Percentiles rank a stretch among this genome's conserved stretches.
Conservation (phyloP, 2,113 vertebrate species). For the Uropsilus gracilis region DNA sequence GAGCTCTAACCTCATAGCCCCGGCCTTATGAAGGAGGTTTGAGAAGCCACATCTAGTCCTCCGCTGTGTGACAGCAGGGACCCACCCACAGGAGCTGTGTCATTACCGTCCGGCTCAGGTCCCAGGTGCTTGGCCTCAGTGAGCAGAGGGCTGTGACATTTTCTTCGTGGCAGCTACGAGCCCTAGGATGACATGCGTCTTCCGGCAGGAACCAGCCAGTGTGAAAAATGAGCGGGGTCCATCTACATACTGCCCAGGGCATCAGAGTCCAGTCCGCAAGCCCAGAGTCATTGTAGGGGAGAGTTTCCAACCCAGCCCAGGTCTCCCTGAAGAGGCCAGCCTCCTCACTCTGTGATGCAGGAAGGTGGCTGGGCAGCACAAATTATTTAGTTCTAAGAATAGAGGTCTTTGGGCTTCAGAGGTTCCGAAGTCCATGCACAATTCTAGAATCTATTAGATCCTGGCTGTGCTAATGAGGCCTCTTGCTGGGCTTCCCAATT, state of each 20-base stretch:
- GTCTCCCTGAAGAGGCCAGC: not conserved
- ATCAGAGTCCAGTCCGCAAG: not conserved
- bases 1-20: not conserved
- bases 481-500: constrained; percentile 65
- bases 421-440: constrained; percentile 38
- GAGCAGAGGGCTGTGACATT: not conserved
- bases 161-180: not conserved
- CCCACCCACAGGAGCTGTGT: too few relatives aligned
- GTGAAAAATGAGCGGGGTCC: not conserved
- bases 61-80: accelerated
- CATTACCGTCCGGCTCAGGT: not conserved
- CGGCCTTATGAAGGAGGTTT: not conserved
- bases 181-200: not conserved
- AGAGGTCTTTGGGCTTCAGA: constrained; percentile 32
- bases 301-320: too few relatives aligned
- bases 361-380: not conserved
- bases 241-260: not conserved
- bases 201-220: not conserved
- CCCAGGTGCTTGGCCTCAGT: not conserved
- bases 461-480: constrained; percentile 59
- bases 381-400: constrained; percentile 41
- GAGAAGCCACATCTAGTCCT: not conserved
- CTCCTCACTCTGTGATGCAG: accelerated
- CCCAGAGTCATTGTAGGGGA: not conserved
- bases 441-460: constrained; percentile 58